Evolutionary conservation across 2,797 vertebrate species (phyloP).

Genomic region (Anas acuta): DNA sequence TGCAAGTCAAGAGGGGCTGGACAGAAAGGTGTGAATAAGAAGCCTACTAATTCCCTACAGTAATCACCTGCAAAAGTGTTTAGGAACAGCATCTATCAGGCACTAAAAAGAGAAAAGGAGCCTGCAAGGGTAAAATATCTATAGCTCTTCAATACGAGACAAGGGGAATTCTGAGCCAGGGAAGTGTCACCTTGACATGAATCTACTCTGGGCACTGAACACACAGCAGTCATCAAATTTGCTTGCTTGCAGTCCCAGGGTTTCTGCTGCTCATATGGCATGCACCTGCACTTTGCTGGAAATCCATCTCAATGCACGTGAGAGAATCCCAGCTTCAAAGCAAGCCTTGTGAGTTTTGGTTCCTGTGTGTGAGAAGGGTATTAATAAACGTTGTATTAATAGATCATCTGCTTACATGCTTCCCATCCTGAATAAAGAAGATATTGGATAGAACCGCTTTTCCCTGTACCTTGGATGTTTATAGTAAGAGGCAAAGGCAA

Average conservation of each 20-base stretch:
- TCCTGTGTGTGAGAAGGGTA: conserved; percentile 49
- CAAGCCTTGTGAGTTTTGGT: conserved; percentile 36
- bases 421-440: background rate
- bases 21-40: conserved; percentile 63
- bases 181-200: conserved; percentile 59
- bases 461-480: background rate
- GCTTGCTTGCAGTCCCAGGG: background rate
- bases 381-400: conserved; percentile 58
- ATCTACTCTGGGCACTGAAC: conserved; percentile 14
- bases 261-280: conserved; percentile 65
- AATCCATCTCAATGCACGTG: background rate
- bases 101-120: conserved; percentile 13
- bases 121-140: background rate
- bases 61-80: conserved; percentile 67
- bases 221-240: conserved; percentile 46
- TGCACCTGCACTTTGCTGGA: conserved; percentile 52
- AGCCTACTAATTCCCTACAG: conserved; percentile 51
- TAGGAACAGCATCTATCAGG: conserved; percentile 44
- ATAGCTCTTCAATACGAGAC: background rate
- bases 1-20: conserved; percentile 29
- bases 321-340: conserved; percentile 56
- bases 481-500: background rate
- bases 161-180: background rate
- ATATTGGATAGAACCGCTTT: background rate
- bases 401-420: background rate